Evolutionary conservation across 92 coral and sea anemone genomes (phyloP).

Genomic region (Phymanthus crucifer): DNA sequence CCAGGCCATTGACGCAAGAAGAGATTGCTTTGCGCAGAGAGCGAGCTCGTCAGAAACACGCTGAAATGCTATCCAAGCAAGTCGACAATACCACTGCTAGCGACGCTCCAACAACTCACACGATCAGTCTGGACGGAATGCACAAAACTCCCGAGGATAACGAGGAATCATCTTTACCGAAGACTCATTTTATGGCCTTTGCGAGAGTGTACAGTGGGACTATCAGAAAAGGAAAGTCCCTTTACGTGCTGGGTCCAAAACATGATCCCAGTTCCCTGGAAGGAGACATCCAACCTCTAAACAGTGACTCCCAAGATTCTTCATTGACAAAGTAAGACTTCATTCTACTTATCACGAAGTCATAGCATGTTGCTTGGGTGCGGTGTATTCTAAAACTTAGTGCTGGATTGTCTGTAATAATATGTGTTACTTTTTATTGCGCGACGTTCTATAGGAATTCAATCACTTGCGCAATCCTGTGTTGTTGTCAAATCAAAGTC

Average conservation of each 20-base stretch:
- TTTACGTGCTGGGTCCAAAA: constrained; percentile 90
- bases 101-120: background rate
- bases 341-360: no score
- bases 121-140: background rate
- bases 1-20: constrained; percentile 94
- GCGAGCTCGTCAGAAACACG: constrained; percentile 84
- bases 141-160: constrained; percentile 1
- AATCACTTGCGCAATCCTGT: no score
- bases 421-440: no score
- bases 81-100: background rate
- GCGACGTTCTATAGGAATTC: no score
- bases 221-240: constrained; percentile 73
- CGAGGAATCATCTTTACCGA: constrained; percentile 39
- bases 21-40: constrained; percentile 91
- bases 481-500: no score
- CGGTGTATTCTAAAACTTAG: no score
- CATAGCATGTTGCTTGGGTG: no score
- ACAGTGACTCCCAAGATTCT: background rate
- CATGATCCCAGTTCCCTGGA: constrained; percentile 70
- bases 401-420: no score
- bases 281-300: constrained; percentile 6
- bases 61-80: constrained; percentile 57
- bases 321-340: constrained; percentile 5
- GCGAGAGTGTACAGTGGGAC: constrained; percentile 97
- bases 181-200: constrained; percentile 83